A percentile compares a stretch with the other conserved stretches of the same genome.
Conservation (phyloP, 2,888 invertebrate species). For the Drosophila differens region DNA sequence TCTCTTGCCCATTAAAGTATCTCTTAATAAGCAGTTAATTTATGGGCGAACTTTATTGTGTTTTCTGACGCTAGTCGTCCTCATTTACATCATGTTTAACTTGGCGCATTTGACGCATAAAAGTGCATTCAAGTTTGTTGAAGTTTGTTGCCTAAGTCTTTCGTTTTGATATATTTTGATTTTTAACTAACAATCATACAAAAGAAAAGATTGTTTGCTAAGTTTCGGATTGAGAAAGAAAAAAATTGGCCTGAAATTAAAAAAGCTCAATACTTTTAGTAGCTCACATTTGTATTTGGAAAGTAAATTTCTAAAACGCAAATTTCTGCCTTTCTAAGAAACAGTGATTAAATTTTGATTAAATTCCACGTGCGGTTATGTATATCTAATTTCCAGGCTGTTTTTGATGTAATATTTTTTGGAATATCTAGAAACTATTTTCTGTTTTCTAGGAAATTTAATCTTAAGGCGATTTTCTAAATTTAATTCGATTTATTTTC, state of each 20-base stretch:
- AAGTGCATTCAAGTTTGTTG: conserved; percentile 15
- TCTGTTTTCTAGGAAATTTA: not conserved
- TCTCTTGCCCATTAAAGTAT: not conserved
- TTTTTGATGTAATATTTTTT: not conserved
- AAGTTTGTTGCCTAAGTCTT: conserved; percentile 66
- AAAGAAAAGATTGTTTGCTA: conserved; percentile 1
- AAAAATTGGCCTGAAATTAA: not conserved
- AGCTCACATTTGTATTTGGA: not conserved
- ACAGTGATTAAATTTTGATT: not conserved
- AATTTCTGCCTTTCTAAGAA: not conserved
- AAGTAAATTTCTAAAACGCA: not conserved
- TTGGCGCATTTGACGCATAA: conserved; percentile 2
- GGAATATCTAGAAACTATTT: not conserved
- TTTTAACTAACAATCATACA: not conserved
- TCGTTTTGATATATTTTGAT: conserved; percentile 18
- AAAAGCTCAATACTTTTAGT: not conserved
- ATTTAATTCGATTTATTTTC: not conserved
- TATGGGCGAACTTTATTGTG: conserved; percentile 10
- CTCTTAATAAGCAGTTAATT: conserved; percentile 23
- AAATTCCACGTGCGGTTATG: not conserved
- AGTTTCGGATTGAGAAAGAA: conserved; percentile 10
- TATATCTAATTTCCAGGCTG: not conserved
- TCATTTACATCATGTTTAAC: conserved; percentile 18
- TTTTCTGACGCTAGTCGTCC: conserved; percentile 7
- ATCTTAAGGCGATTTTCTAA: not conserved